Evolutionary conservation across 2,797 vertebrate species (phyloP), one percentile per base, ranked within the genome.

Genomic region (Mionectes olivaceus): DNA sequence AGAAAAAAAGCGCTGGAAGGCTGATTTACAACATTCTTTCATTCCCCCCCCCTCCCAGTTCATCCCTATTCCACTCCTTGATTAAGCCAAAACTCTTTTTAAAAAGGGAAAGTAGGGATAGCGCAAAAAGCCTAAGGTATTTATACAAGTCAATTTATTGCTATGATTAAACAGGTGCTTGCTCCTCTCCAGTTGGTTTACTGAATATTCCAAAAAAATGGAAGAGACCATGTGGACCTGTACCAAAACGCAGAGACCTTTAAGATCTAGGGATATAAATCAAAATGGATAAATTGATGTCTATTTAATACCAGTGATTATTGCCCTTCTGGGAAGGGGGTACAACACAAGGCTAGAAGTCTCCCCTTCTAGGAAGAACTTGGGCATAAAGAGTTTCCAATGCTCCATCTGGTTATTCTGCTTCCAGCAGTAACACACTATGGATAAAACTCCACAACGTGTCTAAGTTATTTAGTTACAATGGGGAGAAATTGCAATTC

Each of bases 391-490:
- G 53, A 78, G 69, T 22, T 67, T 33, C 47, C 56, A 52, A 21
- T 59, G 33, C 79, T 78, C 68, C 46, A 53, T 61, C 91, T 91
- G 91, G 91, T 81, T 81, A 70, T 70, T 87, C 39, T 30, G 11
- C 43, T 94, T 93, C 88, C 86, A 85, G 43, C 76, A 92, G 86
- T 59, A 63, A 73, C 68, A 57, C n/a, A 69, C 1, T 1, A 47
- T 64, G 37, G 35, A 53, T 90, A 93, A 94, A 96, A 95, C 69
- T 78, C 76, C 67, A 87, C 92, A 59, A 96, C 43, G 39, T 89
- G 61, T 93, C 96, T 97, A 94, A 94, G 68, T 77, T 83, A 96
- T 91, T 91, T 74, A 76, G 55, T 88, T 93, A 76, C 52, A 55
- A 63, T 64, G 49, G 67, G 92, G 67, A 55, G 46, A 93, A 97